phyloP scores from a whole-genome alignment of 2,797 vertebrate genomes.

The Scolopax rusticola region DNA sequence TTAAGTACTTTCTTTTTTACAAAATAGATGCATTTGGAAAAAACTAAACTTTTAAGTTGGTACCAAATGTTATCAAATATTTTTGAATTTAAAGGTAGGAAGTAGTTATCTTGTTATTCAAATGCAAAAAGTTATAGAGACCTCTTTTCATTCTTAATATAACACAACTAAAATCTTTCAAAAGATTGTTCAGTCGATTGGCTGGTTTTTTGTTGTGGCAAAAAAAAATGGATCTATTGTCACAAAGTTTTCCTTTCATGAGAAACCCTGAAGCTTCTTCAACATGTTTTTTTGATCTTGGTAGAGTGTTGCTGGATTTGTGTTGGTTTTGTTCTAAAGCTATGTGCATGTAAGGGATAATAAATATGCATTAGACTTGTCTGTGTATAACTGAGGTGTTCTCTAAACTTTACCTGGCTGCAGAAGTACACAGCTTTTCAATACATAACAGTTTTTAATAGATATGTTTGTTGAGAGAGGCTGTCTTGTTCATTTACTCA shows the following conservation, averaged over 20 bases:
- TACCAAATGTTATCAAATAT: not conserved
- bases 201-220: not conserved
- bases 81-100: not conserved
- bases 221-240: not conserved
- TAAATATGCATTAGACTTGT: not conserved
- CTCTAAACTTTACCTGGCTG: not conserved
- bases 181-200: not conserved
- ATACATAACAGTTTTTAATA: not conserved
- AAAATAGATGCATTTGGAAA: not conserved
- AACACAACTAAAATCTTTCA: not conserved
- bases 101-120: not conserved
- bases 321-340: not conserved
- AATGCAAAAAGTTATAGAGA: not conserved
- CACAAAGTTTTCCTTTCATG: not conserved
- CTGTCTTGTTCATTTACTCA: not conserved
- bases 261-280: not conserved
- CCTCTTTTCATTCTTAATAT: not conserved
- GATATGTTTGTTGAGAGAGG: not conserved
- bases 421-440: not conserved
- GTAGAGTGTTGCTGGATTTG: not conserved
- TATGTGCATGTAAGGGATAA: not conserved
- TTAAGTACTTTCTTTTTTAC: not conserved
- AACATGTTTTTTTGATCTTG: not conserved
- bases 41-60: not conserved
- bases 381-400: not conserved